A percentile compares a stretch with the other conserved stretches of the same genome.
These are phyloP conservation scores for Myotis pilosus DNA, from an alignment of 2,797 vertebrate genomes.

Conservation along the genomic window DNA sequence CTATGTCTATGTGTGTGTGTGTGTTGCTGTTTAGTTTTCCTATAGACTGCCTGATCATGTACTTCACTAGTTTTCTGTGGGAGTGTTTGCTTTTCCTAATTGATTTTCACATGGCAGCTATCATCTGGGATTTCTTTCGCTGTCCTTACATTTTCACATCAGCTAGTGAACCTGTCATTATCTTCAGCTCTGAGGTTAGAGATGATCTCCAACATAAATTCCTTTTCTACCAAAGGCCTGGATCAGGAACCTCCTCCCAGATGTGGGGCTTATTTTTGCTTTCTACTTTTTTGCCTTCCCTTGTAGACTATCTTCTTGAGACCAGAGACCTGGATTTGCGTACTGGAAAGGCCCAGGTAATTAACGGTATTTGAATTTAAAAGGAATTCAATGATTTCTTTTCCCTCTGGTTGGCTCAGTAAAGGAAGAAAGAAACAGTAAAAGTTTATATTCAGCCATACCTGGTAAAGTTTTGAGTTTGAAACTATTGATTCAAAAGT, in stretches of 20 bases:
- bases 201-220: neutral
- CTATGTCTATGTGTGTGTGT: neutral
- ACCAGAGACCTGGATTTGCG: neutral
- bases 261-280: neutral
- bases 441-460: neutral
- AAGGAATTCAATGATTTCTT: neutral
- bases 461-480: neutral
- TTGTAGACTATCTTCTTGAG: neutral
- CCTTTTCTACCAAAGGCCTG: neutral
- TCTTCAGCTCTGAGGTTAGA: neutral
- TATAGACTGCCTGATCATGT: neutral
- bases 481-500: neutral
- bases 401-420: neutral
- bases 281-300: neutral
- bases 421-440: neutral
- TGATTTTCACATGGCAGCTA: neutral
- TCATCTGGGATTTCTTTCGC: neutral
- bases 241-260: neutral
- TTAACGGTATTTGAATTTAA: neutral
- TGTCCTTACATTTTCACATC: neutral
- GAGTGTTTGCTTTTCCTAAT: neutral
- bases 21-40: neutral
- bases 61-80: neutral
- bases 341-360: neutral
- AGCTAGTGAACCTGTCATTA: neutral